Evolutionary conservation across 2,888 invertebrate species (phyloP).

Genomic region (Phyllotreta cruciferae): DNA sequence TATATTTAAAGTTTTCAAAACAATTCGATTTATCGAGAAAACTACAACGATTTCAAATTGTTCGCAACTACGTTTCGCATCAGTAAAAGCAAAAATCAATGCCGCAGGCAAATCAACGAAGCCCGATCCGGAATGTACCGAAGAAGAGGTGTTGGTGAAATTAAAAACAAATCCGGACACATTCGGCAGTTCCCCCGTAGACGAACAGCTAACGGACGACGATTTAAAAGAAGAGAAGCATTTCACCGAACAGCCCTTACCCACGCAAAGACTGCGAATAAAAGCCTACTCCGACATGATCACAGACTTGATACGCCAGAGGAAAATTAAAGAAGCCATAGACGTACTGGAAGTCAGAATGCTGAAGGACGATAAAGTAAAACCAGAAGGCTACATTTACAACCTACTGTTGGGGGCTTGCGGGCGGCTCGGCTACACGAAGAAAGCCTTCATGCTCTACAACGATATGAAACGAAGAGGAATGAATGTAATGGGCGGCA

Average conservation of each 20-base stretch:
- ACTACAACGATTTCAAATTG: too few relatives aligned
- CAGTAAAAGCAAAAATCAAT: background rate
- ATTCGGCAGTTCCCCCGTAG: constrained; percentile 63
- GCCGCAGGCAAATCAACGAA: background rate
- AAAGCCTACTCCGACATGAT: constrained; percentile 76
- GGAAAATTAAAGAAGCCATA: constrained; percentile 78
- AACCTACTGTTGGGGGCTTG: constrained; percentile 84
- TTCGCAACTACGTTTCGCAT: too few relatives aligned
- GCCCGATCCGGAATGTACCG: constrained; percentile 25
- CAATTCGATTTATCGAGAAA: too few relatives aligned
- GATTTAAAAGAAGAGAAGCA: constrained; percentile 69
- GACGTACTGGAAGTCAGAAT: constrained; percentile 79
- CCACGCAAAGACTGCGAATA: constrained; percentile 64
- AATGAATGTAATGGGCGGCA: constrained; percentile 71
- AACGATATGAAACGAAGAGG: constrained; percentile 82
- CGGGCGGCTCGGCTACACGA: constrained; percentile 82
- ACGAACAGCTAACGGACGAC: constrained; percentile 57
- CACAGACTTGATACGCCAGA: constrained; percentile 69
- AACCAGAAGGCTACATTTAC: constrained; percentile 81
- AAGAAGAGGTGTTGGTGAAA: constrained; percentile 53
- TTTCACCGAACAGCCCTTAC: constrained; percentile 61
- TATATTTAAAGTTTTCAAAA: too few relatives aligned
- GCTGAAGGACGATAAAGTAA: constrained; percentile 77
- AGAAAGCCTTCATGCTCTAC: constrained; percentile 84
- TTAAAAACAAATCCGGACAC: constrained; percentile 64